phyloP scores from a whole-genome alignment of 2,888 invertebrate genomes.

The Drosophila seclusa region DNA sequence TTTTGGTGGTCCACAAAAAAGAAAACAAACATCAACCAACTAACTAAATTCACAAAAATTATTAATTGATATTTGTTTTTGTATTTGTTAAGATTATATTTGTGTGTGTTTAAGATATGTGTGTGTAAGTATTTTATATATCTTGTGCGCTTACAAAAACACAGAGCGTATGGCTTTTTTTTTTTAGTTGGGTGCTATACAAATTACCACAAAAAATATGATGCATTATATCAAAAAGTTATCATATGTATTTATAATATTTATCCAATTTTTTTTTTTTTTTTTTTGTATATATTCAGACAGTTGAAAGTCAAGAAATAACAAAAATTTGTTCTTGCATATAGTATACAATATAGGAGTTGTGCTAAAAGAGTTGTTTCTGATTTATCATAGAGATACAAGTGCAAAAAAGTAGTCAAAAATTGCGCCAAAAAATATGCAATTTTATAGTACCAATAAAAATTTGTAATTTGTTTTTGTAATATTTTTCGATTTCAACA shows the following conservation, averaged over 20 bases:
- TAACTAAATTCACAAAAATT: constrained; percentile 59
- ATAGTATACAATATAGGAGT: constrained; percentile 73
- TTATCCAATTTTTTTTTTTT: constrained; percentile 36
- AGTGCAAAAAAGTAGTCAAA: constrained; percentile 82
- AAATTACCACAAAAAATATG: constrained; percentile 82
- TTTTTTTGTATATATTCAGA: constrained; percentile 42
- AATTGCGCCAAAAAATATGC: constrained; percentile 83
- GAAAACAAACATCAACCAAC: constrained; percentile 47
- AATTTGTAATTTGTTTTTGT: constrained; percentile 42
- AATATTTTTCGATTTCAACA: constrained; percentile 30
- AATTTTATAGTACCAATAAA: constrained; percentile 78
- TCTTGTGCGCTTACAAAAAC: constrained; percentile 73
- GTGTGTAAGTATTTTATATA: constrained; percentile 38
- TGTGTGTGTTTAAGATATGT: constrained; percentile 31
- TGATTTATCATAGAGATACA: constrained; percentile 61
- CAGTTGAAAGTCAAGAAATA: constrained; percentile 59
- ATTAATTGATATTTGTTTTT: constrained; percentile 37
- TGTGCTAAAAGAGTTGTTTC: constrained; percentile 65
- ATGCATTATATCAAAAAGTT: constrained; percentile 73
- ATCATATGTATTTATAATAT: constrained; percentile 65
- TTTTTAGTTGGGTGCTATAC: constrained; percentile 77
- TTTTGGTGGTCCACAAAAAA: constrained; percentile 25
- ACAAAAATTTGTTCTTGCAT: constrained; percentile 67
- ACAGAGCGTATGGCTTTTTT: constrained; percentile 60
- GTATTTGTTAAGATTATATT: constrained; percentile 55